phyloP scores from a whole-genome alignment of 2,888 invertebrate genomes.

The Napeogenes inachia region DNA sequence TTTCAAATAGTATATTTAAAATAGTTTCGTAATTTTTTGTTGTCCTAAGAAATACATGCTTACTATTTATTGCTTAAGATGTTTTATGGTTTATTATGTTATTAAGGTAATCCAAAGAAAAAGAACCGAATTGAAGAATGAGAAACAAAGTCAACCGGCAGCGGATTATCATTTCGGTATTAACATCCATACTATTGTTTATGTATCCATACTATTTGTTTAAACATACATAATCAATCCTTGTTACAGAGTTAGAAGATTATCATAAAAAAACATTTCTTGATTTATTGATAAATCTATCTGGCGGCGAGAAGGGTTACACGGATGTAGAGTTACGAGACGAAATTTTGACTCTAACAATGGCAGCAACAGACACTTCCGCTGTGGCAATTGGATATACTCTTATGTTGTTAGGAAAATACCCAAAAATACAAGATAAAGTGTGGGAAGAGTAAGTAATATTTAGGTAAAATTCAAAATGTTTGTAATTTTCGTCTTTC shows the following conservation, averaged over 20 bases:
- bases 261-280: slow-evolving; percentile 72
- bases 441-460: slow-evolving; percentile 62
- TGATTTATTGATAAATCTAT: slow-evolving; percentile 71
- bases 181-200: background rate
- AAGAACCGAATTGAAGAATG: slow-evolving; percentile 44
- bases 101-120: slow-evolving; percentile 53
- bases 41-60: background rate
- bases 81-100: background rate
- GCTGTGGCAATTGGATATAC: slow-evolving; percentile 65
- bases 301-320: slow-evolving; percentile 69
- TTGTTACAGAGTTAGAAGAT: slow-evolving; percentile 43
- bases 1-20: too few species aligned
- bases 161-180: slow-evolving; percentile 40
- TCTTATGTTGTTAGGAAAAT: slow-evolving; percentile 60
- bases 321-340: slow-evolving; percentile 74
- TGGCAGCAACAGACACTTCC: slow-evolving; percentile 76
- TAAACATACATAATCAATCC: too few species aligned
- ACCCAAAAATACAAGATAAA: slow-evolving; percentile 67
- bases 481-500: too few species aligned
- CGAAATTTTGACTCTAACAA: slow-evolving; percentile 75
- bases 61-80: too few species aligned
- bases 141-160: slow-evolving; percentile 42
- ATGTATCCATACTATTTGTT: slow-evolving; percentile 8
- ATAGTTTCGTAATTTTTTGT: too few species aligned
- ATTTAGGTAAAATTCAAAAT: background rate